Evolutionary conservation across 2,797 vertebrate genomes (phyloP).

Genomic region (Okamejei kenojei): DNA sequence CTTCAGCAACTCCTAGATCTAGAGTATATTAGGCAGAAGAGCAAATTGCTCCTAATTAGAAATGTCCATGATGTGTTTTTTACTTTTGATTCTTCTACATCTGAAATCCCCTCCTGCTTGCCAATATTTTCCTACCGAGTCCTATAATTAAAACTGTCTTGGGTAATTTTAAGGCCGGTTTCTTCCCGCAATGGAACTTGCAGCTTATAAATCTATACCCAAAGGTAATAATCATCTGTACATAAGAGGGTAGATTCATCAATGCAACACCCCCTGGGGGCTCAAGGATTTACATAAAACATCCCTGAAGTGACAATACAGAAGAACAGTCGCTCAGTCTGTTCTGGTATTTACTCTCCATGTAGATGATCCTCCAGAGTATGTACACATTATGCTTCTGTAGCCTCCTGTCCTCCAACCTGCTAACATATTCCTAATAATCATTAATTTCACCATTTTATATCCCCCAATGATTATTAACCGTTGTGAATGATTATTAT

Average conservation of each 20-base stretch:
- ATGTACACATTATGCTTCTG: neutral
- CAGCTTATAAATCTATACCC: neutral
- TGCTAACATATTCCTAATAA: neutral
- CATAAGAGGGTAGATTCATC: neutral
- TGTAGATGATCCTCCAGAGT: neutral
- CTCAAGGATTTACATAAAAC: slow-evolving; percentile 1
- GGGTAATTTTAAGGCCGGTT: neutral
- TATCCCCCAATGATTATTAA: neutral
- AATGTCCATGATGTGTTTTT: neutral
- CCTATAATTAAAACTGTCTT: neutral
- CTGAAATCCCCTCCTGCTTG: neutral
- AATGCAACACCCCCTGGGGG: neutral
- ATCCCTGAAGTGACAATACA: neutral
- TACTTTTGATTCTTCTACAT: neutral
- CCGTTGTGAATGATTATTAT: too few relatives aligned
- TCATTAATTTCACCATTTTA: neutral
- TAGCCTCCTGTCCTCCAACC: neutral
- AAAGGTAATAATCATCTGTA: neutral
- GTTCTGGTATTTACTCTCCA: neutral
- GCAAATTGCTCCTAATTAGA: neutral
- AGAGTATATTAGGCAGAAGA: neutral
- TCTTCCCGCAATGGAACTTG: neutral
- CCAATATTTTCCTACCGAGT: slow-evolving; percentile 3
- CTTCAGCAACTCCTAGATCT: neutral
- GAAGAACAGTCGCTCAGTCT: neutral